Percentiles rank a stretch among this genome's conserved stretches.
Conservation (phyloP, 2,113 vertebrate species). For the Coregonus clupeaformis region DNA sequence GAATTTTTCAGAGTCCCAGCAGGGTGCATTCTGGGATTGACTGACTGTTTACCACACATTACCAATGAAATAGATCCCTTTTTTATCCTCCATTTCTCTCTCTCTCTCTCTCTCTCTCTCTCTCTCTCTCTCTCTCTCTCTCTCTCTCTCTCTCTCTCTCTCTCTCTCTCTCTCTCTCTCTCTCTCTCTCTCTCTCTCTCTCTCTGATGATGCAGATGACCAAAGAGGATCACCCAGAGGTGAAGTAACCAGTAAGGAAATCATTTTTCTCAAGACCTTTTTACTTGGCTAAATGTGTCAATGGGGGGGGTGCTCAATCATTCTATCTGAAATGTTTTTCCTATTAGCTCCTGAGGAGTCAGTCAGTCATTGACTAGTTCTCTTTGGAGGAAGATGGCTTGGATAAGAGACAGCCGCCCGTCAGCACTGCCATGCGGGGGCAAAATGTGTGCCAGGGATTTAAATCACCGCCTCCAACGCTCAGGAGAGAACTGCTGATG, state of each 20-base stretch:
- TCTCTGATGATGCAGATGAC: not conserved
- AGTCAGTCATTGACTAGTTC: not conserved
- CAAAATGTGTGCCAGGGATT: not conserved
- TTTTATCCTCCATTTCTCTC: no score
- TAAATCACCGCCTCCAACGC: not conserved
- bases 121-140: no score
- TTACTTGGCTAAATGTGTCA: conserved; percentile 5
- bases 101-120: no score
- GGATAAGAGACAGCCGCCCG: conserved; percentile 17
- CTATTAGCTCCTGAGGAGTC: not conserved
- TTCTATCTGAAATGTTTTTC: not conserved
- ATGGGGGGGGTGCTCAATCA: conserved; percentile 3
- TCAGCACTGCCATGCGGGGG: conserved; percentile 20
- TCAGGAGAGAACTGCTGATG: conserved; percentile 42
- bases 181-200: no score
- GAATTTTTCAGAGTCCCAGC: no score
- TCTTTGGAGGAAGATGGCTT: conserved; percentile 7
- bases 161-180: no score
- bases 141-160: no score
- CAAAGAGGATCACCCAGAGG: conserved; percentile 31
- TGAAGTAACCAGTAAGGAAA: conserved; percentile 29
- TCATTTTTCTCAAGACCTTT: conserved; percentile 17
- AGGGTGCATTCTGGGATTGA: no score
- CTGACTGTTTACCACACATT: no score
- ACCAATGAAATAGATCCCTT: no score